These are phyloP conservation scores for Miltochrista miniata DNA, from an alignment of 2,888 invertebrate genomes.

Conservation along the genomic window DNA sequence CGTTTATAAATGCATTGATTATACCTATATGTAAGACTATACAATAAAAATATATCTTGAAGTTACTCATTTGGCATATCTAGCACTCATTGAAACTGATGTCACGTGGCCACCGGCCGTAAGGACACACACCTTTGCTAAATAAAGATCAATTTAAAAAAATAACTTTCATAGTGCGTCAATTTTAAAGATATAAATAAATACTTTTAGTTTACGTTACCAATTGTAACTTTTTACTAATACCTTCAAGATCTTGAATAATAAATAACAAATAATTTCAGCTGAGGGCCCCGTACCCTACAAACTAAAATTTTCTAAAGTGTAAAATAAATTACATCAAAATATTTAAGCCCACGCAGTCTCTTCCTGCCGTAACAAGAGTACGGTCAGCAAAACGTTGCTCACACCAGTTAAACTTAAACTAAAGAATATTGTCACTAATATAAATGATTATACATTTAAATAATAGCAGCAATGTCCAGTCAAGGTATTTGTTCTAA, in stretches of 20 bases:
- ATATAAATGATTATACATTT: conserved; percentile 12
- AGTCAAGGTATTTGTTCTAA: conserved; percentile 23
- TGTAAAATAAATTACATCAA: neutral
- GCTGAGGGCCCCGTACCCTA: neutral
- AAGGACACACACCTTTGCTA: neutral
- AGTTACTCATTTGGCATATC: conserved; percentile 44
- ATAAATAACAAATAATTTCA: conserved; percentile 7
- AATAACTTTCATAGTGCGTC: no score
- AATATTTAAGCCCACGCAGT: conserved; percentile 9
- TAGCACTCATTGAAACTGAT: conserved; percentile 30
- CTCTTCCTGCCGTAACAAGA: neutral
- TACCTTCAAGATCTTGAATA: neutral
- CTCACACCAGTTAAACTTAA: conserved; percentile 16
- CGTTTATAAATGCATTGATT: conserved; percentile 32
- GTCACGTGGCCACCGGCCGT: conserved; percentile 7
- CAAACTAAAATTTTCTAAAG: neutral
- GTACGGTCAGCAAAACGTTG: neutral
- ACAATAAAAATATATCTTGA: conserved; percentile 43
- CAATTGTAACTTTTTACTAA: no score
- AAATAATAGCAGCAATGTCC: conserved; percentile 22
- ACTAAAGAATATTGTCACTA: conserved; percentile 14
- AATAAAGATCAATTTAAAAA: conserved; percentile 11
- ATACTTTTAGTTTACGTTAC: no score
- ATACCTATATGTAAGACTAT: conserved; percentile 31
- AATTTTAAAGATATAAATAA: no score